These are phyloP conservation scores for Pipistrellus kuhlii DNA, from an alignment of 2,797 vertebrate genomes.

Conservation along the genomic window DNA sequence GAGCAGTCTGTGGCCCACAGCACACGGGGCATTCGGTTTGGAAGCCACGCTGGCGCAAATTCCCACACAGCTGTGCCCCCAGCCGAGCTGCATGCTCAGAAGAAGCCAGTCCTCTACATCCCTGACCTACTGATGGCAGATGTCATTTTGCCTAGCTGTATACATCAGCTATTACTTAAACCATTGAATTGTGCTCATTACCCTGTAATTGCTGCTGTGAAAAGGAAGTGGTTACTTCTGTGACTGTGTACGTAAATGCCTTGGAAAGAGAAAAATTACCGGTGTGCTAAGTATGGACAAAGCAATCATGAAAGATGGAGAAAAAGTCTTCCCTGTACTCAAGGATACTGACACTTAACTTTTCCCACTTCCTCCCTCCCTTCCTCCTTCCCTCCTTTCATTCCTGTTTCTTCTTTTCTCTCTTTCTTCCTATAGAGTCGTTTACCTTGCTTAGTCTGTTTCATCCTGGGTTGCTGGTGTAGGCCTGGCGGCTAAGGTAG, in stretches of 20 bases:
- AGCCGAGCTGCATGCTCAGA: neutral
- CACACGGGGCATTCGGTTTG: neutral
- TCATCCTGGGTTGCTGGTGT: neutral
- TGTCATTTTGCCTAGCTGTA: slow-evolving; percentile 4
- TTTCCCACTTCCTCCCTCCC: neutral
- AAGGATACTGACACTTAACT: neutral
- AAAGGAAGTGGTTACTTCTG: slow-evolving; percentile 20
- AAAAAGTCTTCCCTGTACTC: neutral
- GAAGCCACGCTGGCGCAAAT: neutral
- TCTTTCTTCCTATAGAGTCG: neutral
- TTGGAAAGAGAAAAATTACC: neutral
- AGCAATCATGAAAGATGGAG: neutral
- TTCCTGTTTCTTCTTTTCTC: too few species aligned
- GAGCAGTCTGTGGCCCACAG: neutral
- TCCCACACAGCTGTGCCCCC: neutral
- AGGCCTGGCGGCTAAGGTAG: neutral
- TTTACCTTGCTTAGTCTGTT: neutral
- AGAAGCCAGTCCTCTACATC: neutral
- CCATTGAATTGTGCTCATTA: neutral
- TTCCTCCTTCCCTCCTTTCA: too few species aligned
- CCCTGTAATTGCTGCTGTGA: neutral
- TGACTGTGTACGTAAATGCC: neutral
- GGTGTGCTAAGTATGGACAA: neutral
- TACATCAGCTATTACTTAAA: slow-evolving; percentile 1
- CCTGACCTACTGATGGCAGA: neutral